Evolutionary conservation across 1,140 invertebrate species (phyloP), one percentile per base, ranked within the genome.

Genomic region (Drosophila elegans): DNA sequence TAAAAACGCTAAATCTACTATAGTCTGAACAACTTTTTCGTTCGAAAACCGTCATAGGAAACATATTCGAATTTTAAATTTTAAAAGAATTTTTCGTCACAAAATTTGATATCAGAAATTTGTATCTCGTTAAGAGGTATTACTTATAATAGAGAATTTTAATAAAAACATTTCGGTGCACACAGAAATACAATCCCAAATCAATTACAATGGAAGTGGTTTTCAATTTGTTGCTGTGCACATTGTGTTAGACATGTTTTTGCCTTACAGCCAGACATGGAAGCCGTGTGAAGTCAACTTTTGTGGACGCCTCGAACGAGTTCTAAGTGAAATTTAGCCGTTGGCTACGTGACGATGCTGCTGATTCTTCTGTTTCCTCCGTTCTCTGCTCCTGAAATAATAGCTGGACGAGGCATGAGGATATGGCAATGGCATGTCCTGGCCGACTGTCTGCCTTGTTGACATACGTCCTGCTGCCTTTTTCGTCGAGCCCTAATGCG

Each of bases 381-480:
- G 10, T 12, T 7, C 32, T 21, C 3, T 41, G 60, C 53, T 39
- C 9, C 9, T 29, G 51, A 12, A 32, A 51, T 42, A 34, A 51
- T 42, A 34, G 57, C 59, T 64, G 64, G 59, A 64, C 44, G 61
- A n/a, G 54, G 32, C 54, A 51, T 13, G 29, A 10, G 32, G 49
- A 29, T 21, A 21, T 16, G 32, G 49, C 48, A 34, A 41, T 25
- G 11, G 61, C 61, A 44, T 62, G 68, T 68, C 51, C 64, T 86
- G 82, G 68, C 78, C 57, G 53, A 86, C 63, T 86, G 82, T 85
- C 78, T 74, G 73, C 61, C 71, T 62, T 75, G 72, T 67, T 75
- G 53, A 42, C 53, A 66, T 46, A 74, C 51, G 69, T 73, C 46
- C 68, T 54, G 57, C 41, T 59, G 55, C 34, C 64, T 60, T 16